Evolutionary conservation across 2,888 invertebrate genomes (phyloP), one percentile per base, ranked within the genome.

Genomic region (Dromius quadrimaculatus): DNA sequence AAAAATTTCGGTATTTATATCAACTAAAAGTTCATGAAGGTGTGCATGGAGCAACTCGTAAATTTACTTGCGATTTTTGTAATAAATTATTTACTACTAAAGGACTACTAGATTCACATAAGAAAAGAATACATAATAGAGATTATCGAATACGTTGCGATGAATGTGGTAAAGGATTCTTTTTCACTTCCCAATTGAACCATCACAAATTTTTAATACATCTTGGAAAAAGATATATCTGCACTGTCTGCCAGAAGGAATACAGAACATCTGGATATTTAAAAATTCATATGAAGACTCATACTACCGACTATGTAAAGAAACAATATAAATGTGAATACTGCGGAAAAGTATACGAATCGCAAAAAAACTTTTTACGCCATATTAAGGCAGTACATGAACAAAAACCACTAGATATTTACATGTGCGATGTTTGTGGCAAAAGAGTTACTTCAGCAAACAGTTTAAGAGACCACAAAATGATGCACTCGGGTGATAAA

Each of bases 1-100:
- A 11, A 15, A 38, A 69, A 61, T 19, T 38, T 5, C 43, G 32
- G 43, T 61, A 59, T 11, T 17, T 59, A 22, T 34, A 32, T 8
- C 45, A 69, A 13, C 13, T 23, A 32, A 41, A 45, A 43, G 28
- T 9, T 13, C 69, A 69, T 20, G 69, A 59, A 23, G 2, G 32
- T 15, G 11, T 15, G 5, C 50, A 54, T 32, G 50, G 2, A 32
- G 28, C 50, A 13, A 11, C 4, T 2, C 6, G 2, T 15, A 17
- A 87, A 1, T 87, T 83, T 50, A 82, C 85, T 61, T 87, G 87
- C 71, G 85, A 85, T 64, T 73, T 85, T 61, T 87, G 87, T 43
- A 84, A 85, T 1, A 84, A 86, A 68, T 81, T 85, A 5, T 87
- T 86, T 73, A 85, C 84, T 36, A 36, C 36, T 2, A 6, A 11